Evolutionary conservation across 1,140 invertebrate genomes (phyloP), one percentile per base, ranked within the genome.

Genomic region (Zeugodacus cucurbitae): DNA sequence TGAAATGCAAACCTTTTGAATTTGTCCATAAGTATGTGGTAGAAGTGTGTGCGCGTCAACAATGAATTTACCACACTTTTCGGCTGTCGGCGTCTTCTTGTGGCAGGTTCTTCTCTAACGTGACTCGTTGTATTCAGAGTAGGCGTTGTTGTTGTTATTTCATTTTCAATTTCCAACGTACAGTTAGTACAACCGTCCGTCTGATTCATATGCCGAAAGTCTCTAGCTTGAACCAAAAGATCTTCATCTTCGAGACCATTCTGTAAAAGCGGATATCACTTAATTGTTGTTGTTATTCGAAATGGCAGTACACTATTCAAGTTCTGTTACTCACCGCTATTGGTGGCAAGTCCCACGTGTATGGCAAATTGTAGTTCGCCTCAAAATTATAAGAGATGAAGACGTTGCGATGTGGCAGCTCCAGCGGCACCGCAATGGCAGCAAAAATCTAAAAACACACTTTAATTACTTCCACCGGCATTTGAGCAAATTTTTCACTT

Each of bases 361-460:
- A 34, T n/a, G 92, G 91, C 8, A 96, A 93, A 89, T 91, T 92
- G 93, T 97, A 97, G 91, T 95, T 96, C 1, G 96, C 96, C 92
- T 97, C 96, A 90, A 97, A 96, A 91, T 97, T 96, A 90, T 96
- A 96, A 0, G 96, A 96, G 26, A 96, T 93, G 89, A 96, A 96
- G 58, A 96, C 95, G 89, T 96, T 96, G 89, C 95, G 96, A 90
- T 95, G 94, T 2, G 96, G 96, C 59, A 96, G 94, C 90, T 96
- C 96, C n/a, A 97, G 91, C 0, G 96, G 96, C 37, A 97, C 94
- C 0, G 96, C 96, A 57, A 97, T 93, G 0, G 96, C 96, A 32
- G 96, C 90, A 93, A 96, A 96, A 85, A 96, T 89, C 92, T 93
- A 86, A n/a, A 88, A 37, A 64, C 7, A 62, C 11, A 37, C 17